Evolutionary conservation across 2,888 invertebrate genomes (phyloP).

Genomic region (Keiferia lycopersicella): DNA sequence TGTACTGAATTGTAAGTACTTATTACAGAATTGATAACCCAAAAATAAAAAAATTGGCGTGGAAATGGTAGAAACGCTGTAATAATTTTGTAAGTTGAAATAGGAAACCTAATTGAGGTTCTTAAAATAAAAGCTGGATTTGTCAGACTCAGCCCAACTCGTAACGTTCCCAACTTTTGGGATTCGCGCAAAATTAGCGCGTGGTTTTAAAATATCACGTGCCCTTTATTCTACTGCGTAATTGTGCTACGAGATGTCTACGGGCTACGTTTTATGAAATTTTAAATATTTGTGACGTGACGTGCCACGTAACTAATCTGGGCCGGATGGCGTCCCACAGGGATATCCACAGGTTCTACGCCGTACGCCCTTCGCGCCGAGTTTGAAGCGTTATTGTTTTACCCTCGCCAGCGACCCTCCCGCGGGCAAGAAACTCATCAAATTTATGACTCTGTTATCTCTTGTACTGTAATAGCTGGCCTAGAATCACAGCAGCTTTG

Average conservation of each 20-base stretch:
- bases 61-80: neutral
- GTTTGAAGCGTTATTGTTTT: neutral
- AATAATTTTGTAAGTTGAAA: neutral
- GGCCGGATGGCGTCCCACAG: constrained; percentile 6
- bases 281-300: constrained; percentile 18
- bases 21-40: too few relatives aligned
- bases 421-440: constrained; percentile 1
- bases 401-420: neutral
- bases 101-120: neutral
- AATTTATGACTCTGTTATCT: constrained; percentile 19
- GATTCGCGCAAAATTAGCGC: constrained; percentile 20
- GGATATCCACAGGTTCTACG: constrained; percentile 1
- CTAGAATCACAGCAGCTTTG: neutral
- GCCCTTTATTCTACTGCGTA: constrained; percentile 14
- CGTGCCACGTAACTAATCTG: constrained; percentile 13
- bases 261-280: constrained; percentile 6
- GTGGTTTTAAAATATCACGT: constrained; percentile 5
- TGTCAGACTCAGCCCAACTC: constrained; percentile 2
- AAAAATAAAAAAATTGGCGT: too few relatives aligned
- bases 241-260: constrained; percentile 11
- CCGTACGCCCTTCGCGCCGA: neutral
- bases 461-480: neutral
- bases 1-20: too few relatives aligned
- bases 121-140: constrained; percentile 9
- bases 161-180: constrained; percentile 22